These are phyloP conservation scores for Neopipo cinnamomea DNA, from an alignment of 2,113 vertebrate genomes.

Conservation along the genomic window DNA sequence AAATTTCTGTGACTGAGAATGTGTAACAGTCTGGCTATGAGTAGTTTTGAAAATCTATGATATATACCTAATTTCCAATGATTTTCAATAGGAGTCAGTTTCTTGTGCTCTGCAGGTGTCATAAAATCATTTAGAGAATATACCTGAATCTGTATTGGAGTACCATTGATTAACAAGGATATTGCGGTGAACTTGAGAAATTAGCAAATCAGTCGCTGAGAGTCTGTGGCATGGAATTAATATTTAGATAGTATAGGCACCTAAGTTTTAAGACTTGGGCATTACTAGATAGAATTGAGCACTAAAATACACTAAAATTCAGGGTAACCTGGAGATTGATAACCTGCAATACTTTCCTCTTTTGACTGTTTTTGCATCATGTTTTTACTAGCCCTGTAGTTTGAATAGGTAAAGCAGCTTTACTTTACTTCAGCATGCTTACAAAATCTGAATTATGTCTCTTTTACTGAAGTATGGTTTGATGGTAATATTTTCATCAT, in stretches of 20 bases:
- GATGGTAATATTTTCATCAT: not conserved
- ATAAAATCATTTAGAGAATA: not conserved
- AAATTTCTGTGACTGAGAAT: not conserved
- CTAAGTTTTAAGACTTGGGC: not conserved
- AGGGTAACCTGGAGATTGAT: not conserved
- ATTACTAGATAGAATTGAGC: not conserved
- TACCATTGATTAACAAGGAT: not conserved
- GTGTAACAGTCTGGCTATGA: not conserved
- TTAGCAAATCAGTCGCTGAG: not conserved
- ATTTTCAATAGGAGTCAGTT: not conserved
- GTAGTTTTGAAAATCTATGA: not conserved
- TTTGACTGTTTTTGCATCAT: not conserved
- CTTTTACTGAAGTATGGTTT: not conserved
- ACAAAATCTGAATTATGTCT: not conserved
- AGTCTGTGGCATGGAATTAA: not conserved
- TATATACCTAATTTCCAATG: not conserved
- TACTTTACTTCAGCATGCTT: not conserved
- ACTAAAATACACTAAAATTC: not conserved
- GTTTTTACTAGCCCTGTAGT: not conserved
- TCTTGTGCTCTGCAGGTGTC: not conserved
- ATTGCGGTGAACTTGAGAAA: not conserved
- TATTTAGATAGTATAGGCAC: not conserved
- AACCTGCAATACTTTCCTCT: not conserved
- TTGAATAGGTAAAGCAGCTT: not conserved
- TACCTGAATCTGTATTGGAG: not conserved